Base-by-base conservation (phyloP, 2,113 vertebrate species). In the Mormoops blainvillei region DNA sequence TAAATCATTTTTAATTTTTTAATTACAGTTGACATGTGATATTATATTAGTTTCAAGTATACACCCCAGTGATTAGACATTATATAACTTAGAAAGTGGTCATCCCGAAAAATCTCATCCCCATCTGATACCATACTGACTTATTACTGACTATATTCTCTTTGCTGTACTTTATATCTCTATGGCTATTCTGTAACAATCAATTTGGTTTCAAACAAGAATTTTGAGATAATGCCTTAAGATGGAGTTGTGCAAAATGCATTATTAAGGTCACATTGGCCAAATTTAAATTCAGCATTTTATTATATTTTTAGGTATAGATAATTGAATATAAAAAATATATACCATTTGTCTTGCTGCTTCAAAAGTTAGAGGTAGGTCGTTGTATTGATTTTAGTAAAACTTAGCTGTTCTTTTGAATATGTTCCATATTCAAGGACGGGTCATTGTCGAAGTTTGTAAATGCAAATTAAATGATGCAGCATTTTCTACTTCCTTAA, bases 301-400 rank as follows among this genome's bases (percentile, higher is more conserved):
- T 61, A 78, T 52, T 90, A 12, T 89, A 94, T 67, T 92, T 89
- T 92, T n/a, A 74, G 26, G 43, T 22, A 87, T 26, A 84, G 61
- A 67, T 67, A 58, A 94, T 43, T 90, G 38, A 95, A 87, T 87
- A 87, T 87, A 89, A 94, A 92, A 97, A 92, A 41, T 73, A 77
- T 73, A 77, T 78, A n/a, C 11, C 38, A 82, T 67, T 82, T 80
- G 4, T 85, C 38, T 83, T 90, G 18, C 22, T 87, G 22, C 24
- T 83, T 93, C 80, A 92, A 67, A 78, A 68, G 10, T 73, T 61
- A 67, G 10, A 83, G 14, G 14, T 87, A 70, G 26, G 13, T 52
- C 9, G 8, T 33, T 65, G 41, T 56, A 74, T 61, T 45, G 28
- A 87, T 61, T 86, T 92, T 67, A 89, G 43, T n/a, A 78, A 43